Conservation (phyloP, 2,113 vertebrate species). For the Ctenodactylus gundi region DNA sequence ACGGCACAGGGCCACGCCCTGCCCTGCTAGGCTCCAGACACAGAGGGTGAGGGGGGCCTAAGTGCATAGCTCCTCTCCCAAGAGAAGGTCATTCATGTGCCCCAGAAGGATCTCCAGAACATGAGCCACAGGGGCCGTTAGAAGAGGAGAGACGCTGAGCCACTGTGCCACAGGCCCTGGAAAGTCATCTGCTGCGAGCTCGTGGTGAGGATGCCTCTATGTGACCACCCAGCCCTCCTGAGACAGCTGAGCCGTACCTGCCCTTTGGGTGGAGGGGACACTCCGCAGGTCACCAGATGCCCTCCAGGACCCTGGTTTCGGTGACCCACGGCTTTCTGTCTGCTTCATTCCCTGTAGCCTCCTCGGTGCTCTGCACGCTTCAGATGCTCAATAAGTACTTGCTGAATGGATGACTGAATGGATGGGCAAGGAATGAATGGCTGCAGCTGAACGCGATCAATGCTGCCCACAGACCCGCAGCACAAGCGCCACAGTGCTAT, state of each 20-base stretch:
- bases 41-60: background rate
- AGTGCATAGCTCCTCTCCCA: background rate
- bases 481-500: background rate
- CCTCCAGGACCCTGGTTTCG: background rate
- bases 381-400: background rate
- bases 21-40: background rate
- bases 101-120: background rate
- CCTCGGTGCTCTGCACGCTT: background rate
- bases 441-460: rapidly evolving
- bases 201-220: background rate
- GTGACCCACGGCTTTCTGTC: background rate
- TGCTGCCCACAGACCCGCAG: background rate
- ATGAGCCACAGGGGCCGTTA: background rate
- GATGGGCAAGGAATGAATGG: background rate
- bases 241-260: background rate
- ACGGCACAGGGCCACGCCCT: rapidly evolving
- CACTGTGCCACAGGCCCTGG: background rate
- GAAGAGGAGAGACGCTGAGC: background rate
- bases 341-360: background rate
- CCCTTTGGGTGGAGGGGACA: background rate
- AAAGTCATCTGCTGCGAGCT: background rate
- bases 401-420: background rate
- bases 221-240: background rate
- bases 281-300: background rate
- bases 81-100: background rate